Evolutionary conservation across 2,113 vertebrate genomes (phyloP).

Genomic region (Percopsis transmontana): DNA sequence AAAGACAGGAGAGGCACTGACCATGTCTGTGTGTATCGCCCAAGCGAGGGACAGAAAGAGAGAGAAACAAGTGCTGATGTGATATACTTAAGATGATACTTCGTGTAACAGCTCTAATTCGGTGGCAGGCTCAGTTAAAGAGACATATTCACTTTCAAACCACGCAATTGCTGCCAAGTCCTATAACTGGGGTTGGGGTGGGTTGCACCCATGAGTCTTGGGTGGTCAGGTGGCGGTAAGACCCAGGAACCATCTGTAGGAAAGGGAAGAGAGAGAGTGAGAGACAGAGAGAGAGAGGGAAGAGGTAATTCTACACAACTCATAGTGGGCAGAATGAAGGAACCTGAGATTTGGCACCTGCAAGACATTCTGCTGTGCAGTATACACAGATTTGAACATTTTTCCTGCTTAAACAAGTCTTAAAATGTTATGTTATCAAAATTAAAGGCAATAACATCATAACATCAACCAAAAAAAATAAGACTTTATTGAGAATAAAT

Average conservation of each 20-base stretch:
- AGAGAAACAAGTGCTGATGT: conserved; percentile 52
- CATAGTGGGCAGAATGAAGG: too few relatives aligned
- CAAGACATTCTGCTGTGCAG: too few relatives aligned
- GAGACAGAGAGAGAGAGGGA: not conserved
- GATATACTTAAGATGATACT: conserved; percentile 75
- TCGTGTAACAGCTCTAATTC: conserved; percentile 82
- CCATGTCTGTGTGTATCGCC: conserved; percentile 76
- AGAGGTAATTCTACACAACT: not conserved
- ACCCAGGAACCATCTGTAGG: conserved; percentile 35
- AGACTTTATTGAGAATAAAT: too few relatives aligned
- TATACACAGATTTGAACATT: too few relatives aligned
- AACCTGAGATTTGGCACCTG: too few relatives aligned
- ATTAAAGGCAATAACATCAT: too few relatives aligned
- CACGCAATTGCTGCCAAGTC: conserved; percentile 68
- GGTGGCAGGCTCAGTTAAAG: conserved; percentile 74
- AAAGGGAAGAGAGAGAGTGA: conserved; percentile 44
- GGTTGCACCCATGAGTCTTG: conserved; percentile 29
- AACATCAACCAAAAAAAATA: too few relatives aligned
- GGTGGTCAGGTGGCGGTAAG: conserved; percentile 24
- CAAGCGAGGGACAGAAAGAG: conserved; percentile 65
- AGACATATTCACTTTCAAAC: conserved; percentile 74
- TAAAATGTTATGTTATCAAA: too few relatives aligned
- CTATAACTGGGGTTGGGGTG: conserved; percentile 29
- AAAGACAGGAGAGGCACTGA: conserved; percentile 68
- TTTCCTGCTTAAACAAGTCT: too few relatives aligned